Evolutionary conservation across 2,888 invertebrate genomes (phyloP), one percentile per base, ranked within the genome.

Genomic region (Trichacis sp.): DNA sequence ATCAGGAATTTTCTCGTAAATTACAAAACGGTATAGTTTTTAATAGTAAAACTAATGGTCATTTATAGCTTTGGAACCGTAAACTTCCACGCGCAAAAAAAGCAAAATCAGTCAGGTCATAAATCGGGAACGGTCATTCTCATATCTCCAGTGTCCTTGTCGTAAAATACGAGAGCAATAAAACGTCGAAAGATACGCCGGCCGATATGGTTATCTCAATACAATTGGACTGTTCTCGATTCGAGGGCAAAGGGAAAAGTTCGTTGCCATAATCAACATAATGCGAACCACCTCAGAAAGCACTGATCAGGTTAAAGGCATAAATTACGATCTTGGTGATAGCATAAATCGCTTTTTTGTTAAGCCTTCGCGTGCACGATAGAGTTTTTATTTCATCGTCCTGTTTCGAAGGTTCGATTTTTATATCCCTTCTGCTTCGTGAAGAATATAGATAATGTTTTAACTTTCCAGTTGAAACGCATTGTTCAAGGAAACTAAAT

Each of bases 121-220:
- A 56, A 56, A 56, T 56, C 49, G 56, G 29, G 43, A 42, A 49
- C 19, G 48, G 56, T 49, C 56, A 49, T 49, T 33, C 56, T 48
- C 49, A 42, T 56, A 56, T 49, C 56, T 56, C 47, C 49, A 42
- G 43, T 56, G 56, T 56, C 43, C 18, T 29, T 42, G 48, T 49
- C 48, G 19, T 56, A 64, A 75, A 70, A 73, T 73, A 75, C 65
- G 69, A 60, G 57, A 59, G 53, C 72, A 68, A 72, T 74, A 73
- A 74, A 72, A 72, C 62, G 64, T 68, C 60, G 68, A 68, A 67
- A 65, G 69, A 56, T 56, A 56, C 33, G 56, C 24, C n/a, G n/a
- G 43, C 18, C 17, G 43, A 43, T 46, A 46, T 18, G 20, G 45
- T 45, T 45, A 45, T 45, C 45, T 45, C 18, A 24, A 46, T 46